These are phyloP conservation scores for Drosophila kuntzei DNA, from an alignment of 2,888 invertebrate species.

Conservation along the genomic window DNA sequence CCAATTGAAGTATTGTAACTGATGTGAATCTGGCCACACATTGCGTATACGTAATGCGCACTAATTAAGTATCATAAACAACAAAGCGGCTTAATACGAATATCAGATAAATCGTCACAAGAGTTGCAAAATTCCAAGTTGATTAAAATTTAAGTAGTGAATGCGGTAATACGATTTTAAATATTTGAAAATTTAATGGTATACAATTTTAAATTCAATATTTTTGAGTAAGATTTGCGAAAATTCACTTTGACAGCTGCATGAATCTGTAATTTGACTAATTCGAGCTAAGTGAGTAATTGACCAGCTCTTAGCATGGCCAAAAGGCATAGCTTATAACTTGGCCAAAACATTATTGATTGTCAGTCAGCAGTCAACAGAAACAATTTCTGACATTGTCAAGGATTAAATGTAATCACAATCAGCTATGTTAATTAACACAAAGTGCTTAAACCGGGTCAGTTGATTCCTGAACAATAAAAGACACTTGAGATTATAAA, in stretches of 20 bases:
- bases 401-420: conserved; percentile 41
- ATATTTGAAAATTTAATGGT: conserved; percentile 27
- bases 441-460: conserved; percentile 10
- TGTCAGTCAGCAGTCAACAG: conserved; percentile 19
- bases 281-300: conserved; percentile 39
- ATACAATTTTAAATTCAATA: conserved; percentile 31
- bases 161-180: not conserved
- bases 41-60: conserved; percentile 9
- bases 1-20: conserved; percentile 4
- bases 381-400: conserved; percentile 12
- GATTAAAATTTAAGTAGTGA: conserved; percentile 7
- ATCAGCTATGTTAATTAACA: conserved; percentile 55
- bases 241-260: conserved; percentile 18
- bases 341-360: conserved; percentile 40
- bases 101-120: conserved; percentile 1
- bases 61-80: conserved; percentile 28
- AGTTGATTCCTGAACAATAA: conserved; percentile 34
- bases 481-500: conserved; percentile 67
- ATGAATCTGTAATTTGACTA: conserved; percentile 44
- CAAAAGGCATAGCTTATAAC: conserved; percentile 34
- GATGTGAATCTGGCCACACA: conserved; percentile 4
- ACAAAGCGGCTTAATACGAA: not conserved
- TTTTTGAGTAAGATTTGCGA: conserved; percentile 31
- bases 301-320: conserved; percentile 18
- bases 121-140: conserved; percentile 12